phyloP scores from a whole-genome alignment of 1,140 invertebrate genomes.

The Pseudomyrmex flavicornis region DNA sequence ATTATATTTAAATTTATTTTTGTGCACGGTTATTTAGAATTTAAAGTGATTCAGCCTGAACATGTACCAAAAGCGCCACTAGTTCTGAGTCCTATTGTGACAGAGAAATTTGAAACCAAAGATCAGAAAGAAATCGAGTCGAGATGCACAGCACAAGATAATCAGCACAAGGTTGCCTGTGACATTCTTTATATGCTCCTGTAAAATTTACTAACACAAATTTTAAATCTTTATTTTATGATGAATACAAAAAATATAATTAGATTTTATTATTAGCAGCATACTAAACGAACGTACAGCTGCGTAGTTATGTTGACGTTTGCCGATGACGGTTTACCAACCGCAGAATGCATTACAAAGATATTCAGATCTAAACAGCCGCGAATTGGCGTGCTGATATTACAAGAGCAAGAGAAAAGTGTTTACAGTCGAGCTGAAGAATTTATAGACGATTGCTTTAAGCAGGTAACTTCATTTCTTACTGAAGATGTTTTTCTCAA shows the following conservation, averaged over 20 bases:
- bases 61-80: constrained; percentile 75
- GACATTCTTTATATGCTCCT: neutral
- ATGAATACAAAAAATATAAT: neutral
- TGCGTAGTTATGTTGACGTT: constrained; percentile 79
- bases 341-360: constrained; percentile 69
- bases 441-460: constrained; percentile 80
- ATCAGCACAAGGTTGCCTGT: constrained; percentile 51
- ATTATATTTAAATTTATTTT: constrained; percentile 25
- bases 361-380: constrained; percentile 75
- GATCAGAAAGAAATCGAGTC: neutral
- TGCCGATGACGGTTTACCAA: constrained; percentile 72
- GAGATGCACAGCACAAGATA: constrained; percentile 2
- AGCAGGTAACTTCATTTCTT: constrained; percentile 69
- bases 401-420: constrained; percentile 78
- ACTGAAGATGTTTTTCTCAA: neutral
- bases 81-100: constrained; percentile 70
- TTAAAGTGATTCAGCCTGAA: constrained; percentile 66
- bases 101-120: neutral
- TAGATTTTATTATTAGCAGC: neutral
- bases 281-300: constrained; percentile 66
- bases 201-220: neutral
- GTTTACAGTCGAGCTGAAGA: constrained; percentile 76
- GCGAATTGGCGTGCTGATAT: constrained; percentile 78
- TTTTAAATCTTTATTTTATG: neutral
- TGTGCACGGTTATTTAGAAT: constrained; percentile 32